Base-by-base conservation (phyloP, 1,140 invertebrate species). In the Pristionchus pacificus region DNA sequence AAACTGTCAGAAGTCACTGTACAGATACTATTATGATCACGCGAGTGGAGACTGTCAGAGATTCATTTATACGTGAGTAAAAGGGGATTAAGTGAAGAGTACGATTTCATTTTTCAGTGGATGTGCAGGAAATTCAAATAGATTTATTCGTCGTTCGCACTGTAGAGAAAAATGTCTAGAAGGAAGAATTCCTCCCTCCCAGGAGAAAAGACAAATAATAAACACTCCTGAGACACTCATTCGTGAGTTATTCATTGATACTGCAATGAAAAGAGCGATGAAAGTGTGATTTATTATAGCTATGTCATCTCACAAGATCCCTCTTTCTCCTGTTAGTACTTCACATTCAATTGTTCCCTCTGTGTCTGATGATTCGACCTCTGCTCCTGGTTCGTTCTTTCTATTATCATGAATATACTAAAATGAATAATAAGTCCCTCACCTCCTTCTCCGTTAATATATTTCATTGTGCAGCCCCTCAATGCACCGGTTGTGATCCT, bases 101-200 rank as follows among this genome's bases (percentile, higher is more conserved):
- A 10, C 38, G 38, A 49, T 49, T 49, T 72, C 58, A 60, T 33
- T 62, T 72, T 73, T 60, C 62, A 73, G 71, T 60, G 71, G 71
- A 59, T 73, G 71, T 38, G 71, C 60, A 55, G 71, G 71, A 31
- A 73, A 73, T 63, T 68, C 65, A 19, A 73, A 73, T 60, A 24
- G 71, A 28, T 73, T 73, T 49, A 73, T 73, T 65, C 69, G 71
- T 10, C 38, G 71, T 30, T 58, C 71, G 27, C 71, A 73, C 38
- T 73, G 71, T 64, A 33, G 71, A 31, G 68, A 66, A 49, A n/a
- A 66, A 65, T 73, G 71, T 60, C 38, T 49, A 49, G 38, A 6
- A 6, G 38, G 38, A 49, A 49, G 38, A n/a, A n/a, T n/a, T n/a
- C n/a, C n/a, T n/a, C n/a, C n/a, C n/a, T n/a, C n/a, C n/a, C n/a